Evolutionary conservation across 2,888 invertebrate genomes (phyloP).

Genomic region (Polymixis flavicincta): DNA sequence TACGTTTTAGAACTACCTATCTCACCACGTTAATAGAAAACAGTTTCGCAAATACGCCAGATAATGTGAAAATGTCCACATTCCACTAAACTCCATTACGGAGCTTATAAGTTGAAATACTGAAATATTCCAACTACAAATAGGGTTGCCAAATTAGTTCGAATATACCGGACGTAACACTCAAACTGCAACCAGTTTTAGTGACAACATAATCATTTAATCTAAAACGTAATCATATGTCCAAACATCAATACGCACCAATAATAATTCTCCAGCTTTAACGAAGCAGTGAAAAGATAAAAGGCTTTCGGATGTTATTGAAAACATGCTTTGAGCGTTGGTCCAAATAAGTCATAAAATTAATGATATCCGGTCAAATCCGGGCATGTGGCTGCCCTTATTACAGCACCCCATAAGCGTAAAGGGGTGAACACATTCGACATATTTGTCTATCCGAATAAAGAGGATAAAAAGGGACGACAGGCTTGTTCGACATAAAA

Average conservation of each 20-base stretch:
- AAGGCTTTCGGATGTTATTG: slow-evolving; percentile 46
- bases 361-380: slow-evolving; percentile 39
- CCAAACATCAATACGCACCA: slow-evolving; percentile 6
- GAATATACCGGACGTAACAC: slow-evolving; percentile 4
- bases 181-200: slow-evolving; percentile 11
- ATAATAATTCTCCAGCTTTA: background rate
- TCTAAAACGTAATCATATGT: slow-evolving; percentile 13
- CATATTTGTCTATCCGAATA: slow-evolving; percentile 34
- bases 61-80: slow-evolving; percentile 21
- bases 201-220: slow-evolving; percentile 2
- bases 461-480: slow-evolving; percentile 46
- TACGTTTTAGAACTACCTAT: background rate
- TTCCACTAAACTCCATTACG: background rate
- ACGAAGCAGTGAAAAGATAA: slow-evolving; percentile 17
- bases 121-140: slow-evolving; percentile 26
- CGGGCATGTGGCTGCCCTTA: slow-evolving; percentile 19
- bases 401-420: background rate
- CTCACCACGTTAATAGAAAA: background rate
- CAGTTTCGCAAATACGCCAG: background rate
- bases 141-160: slow-evolving; percentile 13
- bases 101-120: slow-evolving; percentile 28
- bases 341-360: slow-evolving; percentile 28
- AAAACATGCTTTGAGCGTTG: slow-evolving; percentile 27
- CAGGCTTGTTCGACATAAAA: slow-evolving; percentile 16
- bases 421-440: slow-evolving; percentile 34